Evolutionary conservation across 1,140 invertebrate genomes (phyloP), one percentile per base, ranked within the genome.

Genomic region (Brachionus angularis): DNA sequence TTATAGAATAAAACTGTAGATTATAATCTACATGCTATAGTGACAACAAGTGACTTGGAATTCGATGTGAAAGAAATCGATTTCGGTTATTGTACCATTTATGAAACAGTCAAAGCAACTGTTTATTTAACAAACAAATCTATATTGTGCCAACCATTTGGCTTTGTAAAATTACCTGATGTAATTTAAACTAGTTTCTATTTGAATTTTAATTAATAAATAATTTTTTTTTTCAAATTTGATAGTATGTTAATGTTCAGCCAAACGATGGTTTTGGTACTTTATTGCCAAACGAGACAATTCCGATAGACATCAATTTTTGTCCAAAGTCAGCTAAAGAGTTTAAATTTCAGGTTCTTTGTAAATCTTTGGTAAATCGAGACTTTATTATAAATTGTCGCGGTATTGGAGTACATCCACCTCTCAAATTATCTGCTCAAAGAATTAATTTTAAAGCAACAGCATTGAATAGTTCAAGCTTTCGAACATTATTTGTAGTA

Each of bases 261-360:
- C 81, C 81, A 7, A 79, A 81, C 76, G 79, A 81, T 76, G 81
- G 81, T 1, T 82, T 81, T 78, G 81, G 80, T 16, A 81, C 78
- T 18, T 62, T 82, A 42, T 62, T 82, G 25, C 81, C 81, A 10
- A 62, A 78, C 31, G 79, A 82, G 71, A 81, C 78, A 3, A 75
- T 81, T 39, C 74, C 77, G 10, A 73, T 82, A 3, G 77, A 81
- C 55, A 76, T 81, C 23, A 76, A 81, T n/a, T 81, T 82, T 72
- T 79, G 76, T 73, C 79, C 80, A 29, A 75, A 75, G 53, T 78
- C 78, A 73, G 77, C 81, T 3, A 75, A 73, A 62, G 76, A 80
- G 25, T 82, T 78, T 72, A 78, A 77, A 53, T 80, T 81, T 77
- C 75, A 78, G 29, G 72, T 82, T 14, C 72, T 74, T 33, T 81